Conservation (phyloP, 2,888 invertebrate species). For the Pyrrhia umbra region DNA sequence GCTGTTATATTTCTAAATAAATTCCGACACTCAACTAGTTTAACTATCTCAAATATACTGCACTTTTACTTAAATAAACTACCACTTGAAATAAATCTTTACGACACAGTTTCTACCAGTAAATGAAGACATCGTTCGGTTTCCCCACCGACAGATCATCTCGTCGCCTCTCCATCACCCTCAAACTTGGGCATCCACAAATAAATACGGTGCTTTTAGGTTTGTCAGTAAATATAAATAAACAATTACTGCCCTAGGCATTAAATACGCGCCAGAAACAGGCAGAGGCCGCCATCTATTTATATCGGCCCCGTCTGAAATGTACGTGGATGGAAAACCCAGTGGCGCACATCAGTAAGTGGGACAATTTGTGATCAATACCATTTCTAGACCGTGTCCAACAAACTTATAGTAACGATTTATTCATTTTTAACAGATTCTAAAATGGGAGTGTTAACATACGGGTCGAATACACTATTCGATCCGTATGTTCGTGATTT, state of each 20-base stretch:
- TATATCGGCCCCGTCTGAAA: slow-evolving; percentile 54
- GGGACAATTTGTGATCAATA: slow-evolving; percentile 63
- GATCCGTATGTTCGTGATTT: too few species aligned
- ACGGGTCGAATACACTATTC: too few species aligned
- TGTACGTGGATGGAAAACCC: slow-evolving; percentile 42
- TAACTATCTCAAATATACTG: too few species aligned
- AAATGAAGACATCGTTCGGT: slow-evolving; percentile 29
- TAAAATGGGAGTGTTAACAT: too few species aligned
- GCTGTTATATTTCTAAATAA: too few species aligned
- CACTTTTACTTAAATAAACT: too few species aligned
- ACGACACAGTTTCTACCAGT: slow-evolving; percentile 5
- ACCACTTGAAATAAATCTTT: background rate
- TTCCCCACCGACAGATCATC: slow-evolving; percentile 20
- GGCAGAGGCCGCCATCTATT: slow-evolving; percentile 58
- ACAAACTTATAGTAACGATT: slow-evolving; percentile 3
- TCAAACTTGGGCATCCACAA: slow-evolving; percentile 45
- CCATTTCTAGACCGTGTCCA: slow-evolving; percentile 30
- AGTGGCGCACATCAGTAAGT: slow-evolving; percentile 54
- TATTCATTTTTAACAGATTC: too few species aligned
- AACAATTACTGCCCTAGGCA: slow-evolving; percentile 59
- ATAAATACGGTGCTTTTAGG: slow-evolving; percentile 46
- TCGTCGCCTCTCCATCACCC: slow-evolving; percentile 36
- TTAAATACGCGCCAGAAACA: slow-evolving; percentile 56
- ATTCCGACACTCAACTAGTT: too few species aligned
- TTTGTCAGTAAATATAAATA: slow-evolving; percentile 60